Evolutionary conservation across 1,140 invertebrate genomes (phyloP), one percentile per base, ranked within the genome.

Genomic region (Teleogryllus occipitalis): DNA sequence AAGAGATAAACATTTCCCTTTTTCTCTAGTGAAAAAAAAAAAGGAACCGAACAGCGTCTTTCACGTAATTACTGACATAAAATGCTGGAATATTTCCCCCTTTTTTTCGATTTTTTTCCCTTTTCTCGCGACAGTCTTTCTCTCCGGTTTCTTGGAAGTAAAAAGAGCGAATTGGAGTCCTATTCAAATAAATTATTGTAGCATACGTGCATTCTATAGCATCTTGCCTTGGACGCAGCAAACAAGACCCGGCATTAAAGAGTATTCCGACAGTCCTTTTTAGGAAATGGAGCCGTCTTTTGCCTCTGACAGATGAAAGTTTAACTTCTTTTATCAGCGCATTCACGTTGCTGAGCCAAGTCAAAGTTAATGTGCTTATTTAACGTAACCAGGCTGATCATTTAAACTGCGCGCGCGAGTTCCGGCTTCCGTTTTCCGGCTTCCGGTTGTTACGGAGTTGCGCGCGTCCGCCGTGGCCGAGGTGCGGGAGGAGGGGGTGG

Each of bases 331-430:
- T 65, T 65, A 65, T 65, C 54, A 65, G 54, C 10, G 18, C 54
- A 65, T 65, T 65, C 54, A 18, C 54, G 10, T 65, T 65, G 1
- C 10, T 65, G 54, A 0, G 54, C 10, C 10, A 18, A 65, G 54
- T 65, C 54, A 65, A 65, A 65, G 54, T 65, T 65, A 65, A 65
- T 65, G 54, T 65, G 54, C 54, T 65, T 65, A 65, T 65, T 65
- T 65, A 65, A 65, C 54, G 54, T 18, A 65, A 65, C 54, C 10
- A 65, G 54, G 54, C 54, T 65, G 54, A 65, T 65, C 54, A 65
- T 65, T 65, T 65, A 65, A 65, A 65, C 54, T 65, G 54, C 54
- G 54, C 54, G 27, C 27, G 1, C 27, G 27, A 39, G 27, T 39
- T 39, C 27, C 7, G 54, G 54, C 10, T 65, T 65, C 18, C 54